These are phyloP conservation scores for Oryctolagus cuniculus DNA, from an alignment of 2,113 vertebrate genomes.

Conservation along the genomic window DNA sequence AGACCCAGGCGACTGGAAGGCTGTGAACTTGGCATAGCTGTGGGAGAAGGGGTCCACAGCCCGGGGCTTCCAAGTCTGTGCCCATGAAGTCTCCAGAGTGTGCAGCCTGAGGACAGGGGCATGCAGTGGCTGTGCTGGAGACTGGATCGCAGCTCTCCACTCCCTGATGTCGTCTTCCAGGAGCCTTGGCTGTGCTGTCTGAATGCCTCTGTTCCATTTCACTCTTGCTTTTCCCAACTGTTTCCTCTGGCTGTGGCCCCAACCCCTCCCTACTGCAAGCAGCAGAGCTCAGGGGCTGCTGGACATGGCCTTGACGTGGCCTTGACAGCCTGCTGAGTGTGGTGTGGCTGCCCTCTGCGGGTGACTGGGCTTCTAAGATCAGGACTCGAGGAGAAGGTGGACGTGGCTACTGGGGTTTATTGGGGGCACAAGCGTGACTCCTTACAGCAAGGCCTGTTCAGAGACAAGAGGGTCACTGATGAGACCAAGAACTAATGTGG, in stretches of 20 bases:
- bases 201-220: slow-evolving; percentile 68
- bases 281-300: slow-evolving; percentile 49
- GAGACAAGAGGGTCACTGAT: background rate
- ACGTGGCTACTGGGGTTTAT: background rate
- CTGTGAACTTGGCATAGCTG: background rate
- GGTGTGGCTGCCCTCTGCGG: background rate
- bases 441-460: background rate
- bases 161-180: slow-evolving; percentile 68
- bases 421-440: background rate
- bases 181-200: slow-evolving; percentile 56
- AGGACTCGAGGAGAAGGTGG: background rate
- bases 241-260: slow-evolving; percentile 67
- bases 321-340: no score
- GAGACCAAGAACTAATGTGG: slow-evolving; percentile 29
- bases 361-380: slow-evolving; percentile 31
- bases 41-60: background rate
- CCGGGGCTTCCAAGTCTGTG: slow-evolving; percentile 60
- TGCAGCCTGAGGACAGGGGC: background rate
- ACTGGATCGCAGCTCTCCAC: slow-evolving; percentile 34
- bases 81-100: slow-evolving; percentile 23
- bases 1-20: slow-evolving; percentile 51
- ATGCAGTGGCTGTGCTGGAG: background rate
- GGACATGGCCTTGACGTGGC: background rate
- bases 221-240: slow-evolving; percentile 58
- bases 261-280: background rate